phyloP scores from a whole-genome alignment of 2,888 invertebrate genomes.

The Deilephila elpenor region DNA sequence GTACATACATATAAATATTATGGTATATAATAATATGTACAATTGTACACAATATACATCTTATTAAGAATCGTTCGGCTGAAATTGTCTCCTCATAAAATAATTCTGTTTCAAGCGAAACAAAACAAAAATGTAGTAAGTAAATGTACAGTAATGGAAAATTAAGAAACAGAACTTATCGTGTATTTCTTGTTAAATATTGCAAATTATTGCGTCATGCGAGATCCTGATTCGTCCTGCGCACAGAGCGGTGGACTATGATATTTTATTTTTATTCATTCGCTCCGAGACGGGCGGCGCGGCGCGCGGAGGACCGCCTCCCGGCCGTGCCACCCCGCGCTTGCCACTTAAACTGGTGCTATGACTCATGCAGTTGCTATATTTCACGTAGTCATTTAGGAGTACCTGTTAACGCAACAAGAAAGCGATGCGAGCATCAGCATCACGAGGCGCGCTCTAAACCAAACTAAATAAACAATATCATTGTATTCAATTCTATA shows the following conservation, averaged over 20 bases:
- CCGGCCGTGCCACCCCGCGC: conserved; percentile 39
- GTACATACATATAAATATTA: no score
- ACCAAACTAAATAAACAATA: background rate
- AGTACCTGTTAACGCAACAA: conserved; percentile 19
- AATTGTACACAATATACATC: no score
- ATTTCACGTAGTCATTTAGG: conserved; percentile 1
- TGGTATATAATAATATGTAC: no score
- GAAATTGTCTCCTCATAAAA: no score
- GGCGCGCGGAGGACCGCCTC: conserved; percentile 6
- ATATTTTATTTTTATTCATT: conserved; percentile 31
- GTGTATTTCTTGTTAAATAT: conserved; percentile 43
- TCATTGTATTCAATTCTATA: background rate
- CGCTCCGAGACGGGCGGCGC: background rate
- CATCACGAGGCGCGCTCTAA: background rate
- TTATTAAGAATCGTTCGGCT: no score
- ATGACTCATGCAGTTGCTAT: conserved; percentile 36
- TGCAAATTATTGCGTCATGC: conserved; percentile 47
- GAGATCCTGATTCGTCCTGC: conserved; percentile 33
- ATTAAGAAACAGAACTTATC: no score
- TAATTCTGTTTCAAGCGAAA: no score
- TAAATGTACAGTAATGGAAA: no score
- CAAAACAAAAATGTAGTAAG: no score
- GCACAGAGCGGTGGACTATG: conserved; percentile 28
- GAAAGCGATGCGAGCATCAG: background rate
- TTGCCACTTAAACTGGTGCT: conserved; percentile 37